Evolutionary conservation across 2,888 invertebrate genomes (phyloP).

Genomic region (Trachelus iudaicus): DNA sequence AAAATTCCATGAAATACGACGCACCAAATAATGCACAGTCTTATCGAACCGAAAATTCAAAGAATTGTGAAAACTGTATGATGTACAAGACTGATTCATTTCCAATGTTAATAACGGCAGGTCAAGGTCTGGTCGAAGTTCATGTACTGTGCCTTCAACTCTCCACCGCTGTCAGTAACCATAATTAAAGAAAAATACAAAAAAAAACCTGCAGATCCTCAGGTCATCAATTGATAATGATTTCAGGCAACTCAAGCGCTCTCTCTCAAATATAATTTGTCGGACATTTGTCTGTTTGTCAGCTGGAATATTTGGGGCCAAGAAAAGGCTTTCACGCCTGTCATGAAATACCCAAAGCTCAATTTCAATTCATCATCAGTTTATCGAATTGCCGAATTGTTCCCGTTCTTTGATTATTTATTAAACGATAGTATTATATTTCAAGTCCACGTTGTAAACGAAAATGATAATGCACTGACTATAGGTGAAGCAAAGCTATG

Average conservation of each 20-base stretch:
- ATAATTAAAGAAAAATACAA: background rate
- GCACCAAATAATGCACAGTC: background rate
- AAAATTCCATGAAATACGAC: background rate
- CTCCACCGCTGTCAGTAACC: slow-evolving; percentile 42
- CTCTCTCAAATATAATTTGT: slow-evolving; percentile 10
- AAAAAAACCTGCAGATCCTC: background rate
- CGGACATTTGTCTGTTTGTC: slow-evolving; percentile 41
- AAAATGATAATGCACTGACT: slow-evolving; percentile 25
- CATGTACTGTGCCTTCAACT: slow-evolving; percentile 47
- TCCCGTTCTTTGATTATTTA: slow-evolving; percentile 44
- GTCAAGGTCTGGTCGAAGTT: slow-evolving; percentile 50
- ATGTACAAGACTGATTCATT: slow-evolving; percentile 22
- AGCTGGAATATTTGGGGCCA: slow-evolving; percentile 50
- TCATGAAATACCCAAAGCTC: slow-evolving; percentile 43
- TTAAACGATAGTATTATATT: slow-evolving; percentile 38
- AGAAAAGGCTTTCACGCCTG: slow-evolving; percentile 39
- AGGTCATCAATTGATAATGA: background rate
- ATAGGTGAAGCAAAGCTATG: slow-evolving; percentile 45
- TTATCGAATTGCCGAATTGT: slow-evolving; percentile 45
- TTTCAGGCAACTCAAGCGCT: slow-evolving; percentile 35
- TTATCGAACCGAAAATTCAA: background rate
- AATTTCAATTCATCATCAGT: slow-evolving; percentile 51
- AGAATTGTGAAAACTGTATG: slow-evolving; percentile 16
- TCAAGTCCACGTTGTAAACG: slow-evolving; percentile 39
- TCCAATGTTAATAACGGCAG: slow-evolving; percentile 40